Conservation (phyloP, 2,113 vertebrate genomes). For the Solea solea region DNA sequence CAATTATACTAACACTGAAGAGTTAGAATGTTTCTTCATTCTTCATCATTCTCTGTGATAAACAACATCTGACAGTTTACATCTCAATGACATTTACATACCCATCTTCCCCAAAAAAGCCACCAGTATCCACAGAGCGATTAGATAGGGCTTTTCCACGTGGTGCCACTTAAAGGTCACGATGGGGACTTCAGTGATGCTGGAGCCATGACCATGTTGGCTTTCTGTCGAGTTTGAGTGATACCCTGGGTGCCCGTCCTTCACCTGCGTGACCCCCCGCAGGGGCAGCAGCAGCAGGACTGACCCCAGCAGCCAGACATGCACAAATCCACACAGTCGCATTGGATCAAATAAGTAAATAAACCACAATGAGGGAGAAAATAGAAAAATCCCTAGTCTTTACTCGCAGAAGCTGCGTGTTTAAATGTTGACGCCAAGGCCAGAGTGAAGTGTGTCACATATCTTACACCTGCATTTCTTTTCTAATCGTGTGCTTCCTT, state of each 20-base stretch:
- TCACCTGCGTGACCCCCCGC: not conserved
- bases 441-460: not conserved
- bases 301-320: slow-evolving; percentile 44
- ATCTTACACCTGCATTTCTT: slow-evolving; percentile 5
- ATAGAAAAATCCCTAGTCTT: not conserved
- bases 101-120: slow-evolving; percentile 90
- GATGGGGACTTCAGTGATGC: slow-evolving; percentile 75
- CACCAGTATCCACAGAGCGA: slow-evolving; percentile 89
- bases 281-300: slow-evolving; percentile 38
- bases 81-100: slow-evolving; percentile 65
- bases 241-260: not conserved
- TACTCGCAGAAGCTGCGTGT: not conserved
- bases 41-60: too few species aligned
- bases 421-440: not conserved
- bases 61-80: not conserved
- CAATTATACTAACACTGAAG: too few species aligned
- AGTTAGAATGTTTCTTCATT: too few species aligned
- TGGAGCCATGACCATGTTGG: slow-evolving; percentile 4
- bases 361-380: not conserved
- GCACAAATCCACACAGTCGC: slow-evolving; percentile 20
- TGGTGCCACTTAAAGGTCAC: slow-evolving; percentile 89
- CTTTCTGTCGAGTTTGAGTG: slow-evolving; percentile 1
- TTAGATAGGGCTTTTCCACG: slow-evolving; percentile 85
- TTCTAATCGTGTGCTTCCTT: not conserved
- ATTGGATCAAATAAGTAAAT: slow-evolving; percentile 30